Percentiles rank a stretch among this genome's conserved stretches.
These are phyloP conservation scores for Nephrotoma appendiculata DNA, from an alignment of 2,888 invertebrate species.

Conservation along the genomic window DNA sequence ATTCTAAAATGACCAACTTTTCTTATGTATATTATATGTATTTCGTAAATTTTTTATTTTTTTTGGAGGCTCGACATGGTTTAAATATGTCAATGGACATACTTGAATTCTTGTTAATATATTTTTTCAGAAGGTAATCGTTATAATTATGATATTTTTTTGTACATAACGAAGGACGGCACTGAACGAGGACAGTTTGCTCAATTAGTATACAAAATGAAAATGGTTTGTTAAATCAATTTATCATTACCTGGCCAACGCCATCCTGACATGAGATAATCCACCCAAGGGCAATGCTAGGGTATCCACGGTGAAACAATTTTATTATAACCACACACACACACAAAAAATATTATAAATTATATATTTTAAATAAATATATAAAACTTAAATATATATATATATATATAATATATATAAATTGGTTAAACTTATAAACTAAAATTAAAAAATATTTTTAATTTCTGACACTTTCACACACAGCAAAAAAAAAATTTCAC, in stretches of 20 bases:
- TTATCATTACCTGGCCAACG: constrained; percentile 44
- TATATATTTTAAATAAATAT: background rate
- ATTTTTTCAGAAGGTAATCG: background rate
- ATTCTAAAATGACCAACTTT: background rate
- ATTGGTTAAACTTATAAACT: background rate
- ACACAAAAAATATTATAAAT: background rate
- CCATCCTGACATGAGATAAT: constrained; percentile 51
- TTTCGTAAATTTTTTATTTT: background rate
- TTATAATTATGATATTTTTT: background rate
- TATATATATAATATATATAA: background rate
- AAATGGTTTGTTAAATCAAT: background rate
- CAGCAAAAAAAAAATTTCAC: background rate
- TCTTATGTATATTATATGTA: background rate
- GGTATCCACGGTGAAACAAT: constrained; percentile 37
- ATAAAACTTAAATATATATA: background rate
- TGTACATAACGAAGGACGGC: background rate
- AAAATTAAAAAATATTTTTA: background rate
- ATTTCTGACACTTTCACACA: background rate
- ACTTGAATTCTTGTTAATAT: background rate
- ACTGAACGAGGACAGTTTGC: background rate
- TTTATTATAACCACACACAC: constrained; percentile 11
- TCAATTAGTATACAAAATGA: background rate
- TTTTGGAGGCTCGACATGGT: background rate
- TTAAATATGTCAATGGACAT: background rate
- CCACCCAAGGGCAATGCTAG: constrained; percentile 38